A percentile compares a stretch with the other conserved stretches of the same genome.
Evolutionary conservation across 2,888 invertebrate genomes (phyloP).

Genomic region (Yponomeuta cagnagella): DNA sequence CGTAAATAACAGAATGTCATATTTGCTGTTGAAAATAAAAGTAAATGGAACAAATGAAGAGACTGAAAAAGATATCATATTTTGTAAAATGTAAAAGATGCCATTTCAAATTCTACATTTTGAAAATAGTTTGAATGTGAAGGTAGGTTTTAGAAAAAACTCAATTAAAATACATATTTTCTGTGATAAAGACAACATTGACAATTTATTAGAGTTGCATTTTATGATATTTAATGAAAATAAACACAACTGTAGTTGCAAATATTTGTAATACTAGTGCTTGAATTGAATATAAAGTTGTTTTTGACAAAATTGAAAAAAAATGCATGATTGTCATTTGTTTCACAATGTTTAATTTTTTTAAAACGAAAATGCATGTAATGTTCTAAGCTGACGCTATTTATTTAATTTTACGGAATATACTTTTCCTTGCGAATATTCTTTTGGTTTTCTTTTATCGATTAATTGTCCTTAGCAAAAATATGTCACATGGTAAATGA

Average conservation of each 20-base stretch:
- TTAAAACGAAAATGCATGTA: neutral
- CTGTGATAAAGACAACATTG: constrained; percentile 7
- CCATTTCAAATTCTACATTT: constrained; percentile 7
- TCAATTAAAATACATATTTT: constrained; percentile 1
- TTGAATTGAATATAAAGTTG: neutral
- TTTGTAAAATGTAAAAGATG: constrained; percentile 9
- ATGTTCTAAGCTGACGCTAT: constrained; percentile 1
- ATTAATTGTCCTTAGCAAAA: neutral
- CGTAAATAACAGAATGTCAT: too few relatives aligned
- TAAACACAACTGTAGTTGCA: neutral
- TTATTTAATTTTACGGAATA: constrained; percentile 4
- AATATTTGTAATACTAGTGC: neutral
- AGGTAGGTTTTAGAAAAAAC: neutral
- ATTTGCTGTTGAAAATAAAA: neutral
- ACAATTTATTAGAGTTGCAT: neutral
- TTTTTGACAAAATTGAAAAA: constrained; percentile 6
- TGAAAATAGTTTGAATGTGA: neutral
- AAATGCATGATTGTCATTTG: constrained; percentile 10
- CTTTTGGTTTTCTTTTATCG: neutral
- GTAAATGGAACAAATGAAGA: neutral
- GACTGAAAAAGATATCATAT: constrained; percentile 6
- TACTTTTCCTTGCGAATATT: neutral
- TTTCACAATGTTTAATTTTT: neutral
- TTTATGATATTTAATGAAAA: constrained; percentile 10
- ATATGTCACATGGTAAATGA: too few relatives aligned